Conservation (phyloP, 2,797 vertebrate genomes). For the Manis pentadactyla region DNA sequence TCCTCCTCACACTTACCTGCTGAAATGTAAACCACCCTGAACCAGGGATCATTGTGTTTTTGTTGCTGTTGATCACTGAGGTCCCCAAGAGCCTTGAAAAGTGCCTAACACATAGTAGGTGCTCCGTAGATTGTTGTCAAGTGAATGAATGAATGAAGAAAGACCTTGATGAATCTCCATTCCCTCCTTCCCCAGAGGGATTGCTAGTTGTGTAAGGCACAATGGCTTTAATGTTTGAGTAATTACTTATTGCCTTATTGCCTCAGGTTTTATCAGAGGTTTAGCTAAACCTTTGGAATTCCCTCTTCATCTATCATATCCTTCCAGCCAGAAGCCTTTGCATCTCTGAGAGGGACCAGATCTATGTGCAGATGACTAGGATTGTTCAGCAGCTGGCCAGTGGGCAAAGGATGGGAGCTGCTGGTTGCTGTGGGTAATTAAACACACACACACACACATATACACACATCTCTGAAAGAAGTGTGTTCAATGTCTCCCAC, state of each 20-base stretch:
- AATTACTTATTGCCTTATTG: neutral
- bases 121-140: neutral
- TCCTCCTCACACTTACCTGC: accelerated
- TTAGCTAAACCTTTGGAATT: neutral
- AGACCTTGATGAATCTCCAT: neutral
- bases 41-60: neutral
- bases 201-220: neutral
- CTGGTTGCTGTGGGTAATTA: neutral
- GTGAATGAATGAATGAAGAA: neutral
- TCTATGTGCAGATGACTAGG: neutral
- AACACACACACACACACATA: neutral
- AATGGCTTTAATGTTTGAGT: neutral
- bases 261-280: neutral
- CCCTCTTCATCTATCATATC: neutral
- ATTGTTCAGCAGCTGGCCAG: neutral
- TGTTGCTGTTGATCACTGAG: neutral
- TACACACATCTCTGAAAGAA: neutral
- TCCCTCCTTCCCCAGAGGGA: neutral
- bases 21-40: neutral
- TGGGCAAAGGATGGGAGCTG: neutral
- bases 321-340: neutral
- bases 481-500: neutral
- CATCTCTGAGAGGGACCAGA: neutral
- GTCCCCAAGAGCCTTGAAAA: neutral
- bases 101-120: neutral